Percentiles rank a stretch among this genome's conserved stretches.
Conservation (phyloP, 2,888 invertebrate species). For the Fragum whitleyi region DNA sequence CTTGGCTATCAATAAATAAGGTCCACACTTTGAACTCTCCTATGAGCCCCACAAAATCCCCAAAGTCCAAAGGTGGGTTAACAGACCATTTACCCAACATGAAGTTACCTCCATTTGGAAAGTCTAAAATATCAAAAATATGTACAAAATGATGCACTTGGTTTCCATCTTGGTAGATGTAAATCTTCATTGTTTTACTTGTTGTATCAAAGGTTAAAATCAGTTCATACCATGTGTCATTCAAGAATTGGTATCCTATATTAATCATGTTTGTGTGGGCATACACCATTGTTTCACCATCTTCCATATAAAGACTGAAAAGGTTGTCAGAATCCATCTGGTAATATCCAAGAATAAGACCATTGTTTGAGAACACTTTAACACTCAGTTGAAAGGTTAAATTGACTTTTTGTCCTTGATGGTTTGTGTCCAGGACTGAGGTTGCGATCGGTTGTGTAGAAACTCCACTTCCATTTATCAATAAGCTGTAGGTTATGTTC, state of each 20-base stretch:
- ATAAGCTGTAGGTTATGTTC: slow-evolving; percentile 60
- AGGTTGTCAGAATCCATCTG: slow-evolving; percentile 35
- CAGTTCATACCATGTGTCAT: slow-evolving; percentile 61
- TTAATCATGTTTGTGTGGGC: slow-evolving; percentile 38
- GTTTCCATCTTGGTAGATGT: not conserved
- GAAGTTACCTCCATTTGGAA: slow-evolving; percentile 55
- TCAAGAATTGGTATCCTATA: slow-evolving; percentile 33
- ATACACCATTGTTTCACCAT: slow-evolving; percentile 35
- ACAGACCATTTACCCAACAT: slow-evolving; percentile 64
- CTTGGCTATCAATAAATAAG: slow-evolving; percentile 39
- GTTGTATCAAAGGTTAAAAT: slow-evolving; percentile 51
- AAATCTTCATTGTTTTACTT: not conserved
- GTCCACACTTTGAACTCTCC: slow-evolving; percentile 70
- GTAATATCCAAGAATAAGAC: slow-evolving; percentile 60
- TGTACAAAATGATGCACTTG: not conserved
- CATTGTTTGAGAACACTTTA: slow-evolving; percentile 27
- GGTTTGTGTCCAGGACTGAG: not conserved
- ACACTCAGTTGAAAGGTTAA: slow-evolving; percentile 51
- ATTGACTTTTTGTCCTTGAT: not conserved
- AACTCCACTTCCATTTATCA: slow-evolving; percentile 61
- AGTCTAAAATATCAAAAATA: slow-evolving; percentile 2
- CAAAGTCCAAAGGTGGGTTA: slow-evolving; percentile 50
- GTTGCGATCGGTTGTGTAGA: slow-evolving; percentile 6
- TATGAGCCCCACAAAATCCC: slow-evolving; percentile 40
- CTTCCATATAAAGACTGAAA: slow-evolving; percentile 54